Evolutionary conservation across 1,140 invertebrate species (phyloP).

Genomic region (Papilio polytes): DNA sequence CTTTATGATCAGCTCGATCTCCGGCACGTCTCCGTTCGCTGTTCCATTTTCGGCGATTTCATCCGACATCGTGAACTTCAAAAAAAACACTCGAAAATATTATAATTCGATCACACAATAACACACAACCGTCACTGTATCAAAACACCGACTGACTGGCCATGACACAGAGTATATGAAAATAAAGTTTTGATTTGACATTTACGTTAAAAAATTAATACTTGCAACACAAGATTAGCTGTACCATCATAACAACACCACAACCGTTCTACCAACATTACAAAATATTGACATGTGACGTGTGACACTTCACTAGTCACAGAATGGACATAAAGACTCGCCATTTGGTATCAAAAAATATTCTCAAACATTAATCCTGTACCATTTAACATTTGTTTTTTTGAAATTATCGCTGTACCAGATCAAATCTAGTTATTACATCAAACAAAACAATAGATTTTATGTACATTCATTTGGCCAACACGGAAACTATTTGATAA

Average conservation of each 20-base stretch:
- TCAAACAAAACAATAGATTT: background rate
- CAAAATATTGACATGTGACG: background rate
- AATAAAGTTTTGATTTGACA: background rate
- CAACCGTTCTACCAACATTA: background rate
- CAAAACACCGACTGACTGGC: conserved; percentile 67
- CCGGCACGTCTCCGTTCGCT: conserved; percentile 88
- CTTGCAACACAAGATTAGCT: background rate
- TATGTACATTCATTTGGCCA: background rate
- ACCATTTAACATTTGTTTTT: background rate
- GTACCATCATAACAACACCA: background rate
- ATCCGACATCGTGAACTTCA: conserved; percentile 81
- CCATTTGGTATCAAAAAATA: too few species aligned
- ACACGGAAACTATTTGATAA: background rate
- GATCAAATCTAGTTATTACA: background rate
- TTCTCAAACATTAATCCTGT: too few species aligned
- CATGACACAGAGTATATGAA: conserved; percentile 5
- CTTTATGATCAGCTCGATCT: conserved; percentile 93
- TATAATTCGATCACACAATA: conserved; percentile 61
- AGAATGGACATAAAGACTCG: background rate
- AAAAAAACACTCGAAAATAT: conserved; percentile 69
- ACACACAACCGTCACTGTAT: conserved; percentile 70
- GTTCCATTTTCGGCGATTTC: conserved; percentile 85
- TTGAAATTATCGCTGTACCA: background rate
- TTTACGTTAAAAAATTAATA: conserved; percentile 7
- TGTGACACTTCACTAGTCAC: background rate